A percentile compares a stretch with the other conserved stretches of the same genome.
These are phyloP conservation scores for Tringa solitaria DNA, from an alignment of 2,113 vertebrate species.

Conservation along the genomic window DNA sequence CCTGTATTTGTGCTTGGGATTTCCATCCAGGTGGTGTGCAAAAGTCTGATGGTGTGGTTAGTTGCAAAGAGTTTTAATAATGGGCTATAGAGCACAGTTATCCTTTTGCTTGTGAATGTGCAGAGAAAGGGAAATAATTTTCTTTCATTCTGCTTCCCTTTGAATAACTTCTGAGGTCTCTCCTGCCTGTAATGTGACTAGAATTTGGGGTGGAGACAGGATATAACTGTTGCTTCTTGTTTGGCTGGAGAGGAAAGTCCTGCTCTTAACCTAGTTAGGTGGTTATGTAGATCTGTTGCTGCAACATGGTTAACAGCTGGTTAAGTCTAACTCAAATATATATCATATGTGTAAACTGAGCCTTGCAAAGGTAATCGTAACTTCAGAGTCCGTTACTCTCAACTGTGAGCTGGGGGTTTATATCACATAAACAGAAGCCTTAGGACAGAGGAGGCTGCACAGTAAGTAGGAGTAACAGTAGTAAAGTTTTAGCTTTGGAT, in stretches of 20 bases:
- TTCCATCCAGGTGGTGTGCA: background rate
- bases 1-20: no score
- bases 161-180: background rate
- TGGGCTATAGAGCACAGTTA: background rate
- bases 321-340: background rate
- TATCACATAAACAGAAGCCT: background rate
- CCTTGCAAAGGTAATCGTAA: background rate
- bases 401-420: background rate
- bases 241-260: background rate
- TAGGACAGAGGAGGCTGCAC: background rate
- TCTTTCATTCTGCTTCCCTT: background rate
- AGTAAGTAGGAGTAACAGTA: background rate
- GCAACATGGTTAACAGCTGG: background rate
- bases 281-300: background rate
- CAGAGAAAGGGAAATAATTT: background rate
- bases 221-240: rapidly evolving
- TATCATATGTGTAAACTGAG: background rate
- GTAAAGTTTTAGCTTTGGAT: background rate
- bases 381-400: background rate
- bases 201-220: background rate
- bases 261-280: background rate
- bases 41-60: background rate
- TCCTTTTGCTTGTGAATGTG: background rate
- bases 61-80: background rate
- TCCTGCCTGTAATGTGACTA: background rate